These are phyloP conservation scores for Lagorchestes hirsutus DNA, from an alignment of 2,797 vertebrate species.

Conservation along the genomic window DNA sequence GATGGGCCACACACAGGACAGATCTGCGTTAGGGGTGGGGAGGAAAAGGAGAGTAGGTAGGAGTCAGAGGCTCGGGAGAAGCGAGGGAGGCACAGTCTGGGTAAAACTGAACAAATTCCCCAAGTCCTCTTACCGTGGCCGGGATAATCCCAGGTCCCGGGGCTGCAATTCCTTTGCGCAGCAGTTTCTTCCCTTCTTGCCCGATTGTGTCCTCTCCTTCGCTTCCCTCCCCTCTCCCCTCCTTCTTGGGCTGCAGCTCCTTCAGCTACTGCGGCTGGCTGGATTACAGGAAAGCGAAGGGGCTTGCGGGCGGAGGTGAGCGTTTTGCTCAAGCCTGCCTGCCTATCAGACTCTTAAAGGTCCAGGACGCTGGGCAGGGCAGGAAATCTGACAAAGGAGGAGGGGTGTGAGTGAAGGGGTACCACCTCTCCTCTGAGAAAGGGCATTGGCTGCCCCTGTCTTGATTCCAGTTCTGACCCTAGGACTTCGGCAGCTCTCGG, in stretches of 20 bases:
- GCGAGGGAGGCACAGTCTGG: background rate
- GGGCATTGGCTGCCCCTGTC: conserved; percentile 40
- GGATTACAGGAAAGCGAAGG: conserved; percentile 54
- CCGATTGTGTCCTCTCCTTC: conserved; percentile 8
- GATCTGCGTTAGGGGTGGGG: background rate
- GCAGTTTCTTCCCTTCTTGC: conserved; percentile 30
- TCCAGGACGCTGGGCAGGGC: conserved; percentile 66
- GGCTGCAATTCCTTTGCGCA: background rate
- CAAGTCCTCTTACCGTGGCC: conserved; percentile 72
- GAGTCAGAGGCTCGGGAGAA: background rate
- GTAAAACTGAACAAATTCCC: conserved; percentile 22
- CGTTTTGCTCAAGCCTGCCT: conserved; percentile 60
- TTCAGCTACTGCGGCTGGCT: conserved; percentile 46
- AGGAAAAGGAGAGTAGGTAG: background rate
- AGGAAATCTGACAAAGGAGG: conserved; percentile 18
- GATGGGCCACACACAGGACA: background rate
- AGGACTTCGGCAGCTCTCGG: conserved; percentile 33
- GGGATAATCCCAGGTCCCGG: conserved; percentile 19
- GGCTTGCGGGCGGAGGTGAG: conserved; percentile 63
- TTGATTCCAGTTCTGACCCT: conserved; percentile 57
- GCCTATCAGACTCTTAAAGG: conserved; percentile 77
- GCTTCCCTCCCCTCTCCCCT: background rate
- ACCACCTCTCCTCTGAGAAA: conserved; percentile 56
- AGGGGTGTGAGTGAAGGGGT: conserved; percentile 31
- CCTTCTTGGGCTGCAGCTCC: conserved; percentile 49